A percentile compares a stretch with the other conserved stretches of the same genome.
Conservation (phyloP, 2,113 vertebrate genomes). For the Zootoca vivipara region DNA sequence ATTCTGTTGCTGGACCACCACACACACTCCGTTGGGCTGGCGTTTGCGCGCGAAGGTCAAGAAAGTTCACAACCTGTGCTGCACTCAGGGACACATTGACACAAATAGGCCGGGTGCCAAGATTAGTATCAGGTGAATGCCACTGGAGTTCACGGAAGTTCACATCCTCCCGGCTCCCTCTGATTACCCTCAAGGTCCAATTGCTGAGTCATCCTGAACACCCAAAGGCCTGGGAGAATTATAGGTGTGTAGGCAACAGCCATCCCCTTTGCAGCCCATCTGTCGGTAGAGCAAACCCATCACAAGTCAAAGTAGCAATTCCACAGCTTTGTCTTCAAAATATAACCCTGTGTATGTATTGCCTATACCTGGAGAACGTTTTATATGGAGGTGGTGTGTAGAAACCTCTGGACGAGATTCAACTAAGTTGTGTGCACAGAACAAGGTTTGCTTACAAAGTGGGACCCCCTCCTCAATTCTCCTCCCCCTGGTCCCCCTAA, state of each 20-base stretch:
- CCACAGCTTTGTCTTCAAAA: neutral
- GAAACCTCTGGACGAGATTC: too few species aligned
- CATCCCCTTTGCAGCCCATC: neutral
- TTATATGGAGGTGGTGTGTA: too few species aligned
- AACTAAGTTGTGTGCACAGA: too few species aligned
- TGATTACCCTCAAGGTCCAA: neutral
- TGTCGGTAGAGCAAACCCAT: neutral
- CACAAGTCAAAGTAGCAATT: neutral
- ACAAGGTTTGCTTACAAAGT: too few species aligned
- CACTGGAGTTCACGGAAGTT: constrained; percentile 9
- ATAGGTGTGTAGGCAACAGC: too few species aligned
- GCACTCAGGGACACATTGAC: neutral
- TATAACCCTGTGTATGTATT: neutral
- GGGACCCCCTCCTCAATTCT: too few species aligned
- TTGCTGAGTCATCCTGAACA: neutral
- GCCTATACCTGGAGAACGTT: neutral
- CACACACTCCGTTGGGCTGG: neutral
- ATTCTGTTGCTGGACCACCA: neutral
- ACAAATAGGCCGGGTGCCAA: neutral
- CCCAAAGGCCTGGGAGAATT: neutral
- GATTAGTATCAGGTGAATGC: neutral
- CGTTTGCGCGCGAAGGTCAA: neutral
- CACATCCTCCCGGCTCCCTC: neutral
- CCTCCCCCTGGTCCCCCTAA: too few species aligned
- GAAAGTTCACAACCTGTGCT: constrained; percentile 2